Percentiles rank a stretch among this genome's conserved stretches.
Evolutionary conservation across 1,140 invertebrate genomes (phyloP).

Genomic region (Pissodes strobi): DNA sequence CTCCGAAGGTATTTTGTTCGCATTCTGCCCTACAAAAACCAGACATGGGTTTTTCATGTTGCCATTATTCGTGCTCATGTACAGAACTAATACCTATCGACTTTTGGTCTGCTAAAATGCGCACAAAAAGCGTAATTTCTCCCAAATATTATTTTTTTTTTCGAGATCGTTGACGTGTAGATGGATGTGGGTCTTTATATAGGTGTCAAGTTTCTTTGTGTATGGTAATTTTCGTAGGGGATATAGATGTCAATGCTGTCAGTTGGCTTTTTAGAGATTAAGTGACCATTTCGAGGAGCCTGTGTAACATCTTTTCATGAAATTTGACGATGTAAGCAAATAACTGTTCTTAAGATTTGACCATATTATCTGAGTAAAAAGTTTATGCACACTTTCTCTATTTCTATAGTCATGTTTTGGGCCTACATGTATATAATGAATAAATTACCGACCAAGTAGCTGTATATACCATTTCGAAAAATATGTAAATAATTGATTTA

Average conservation of each 20-base stretch:
- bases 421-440: no score
- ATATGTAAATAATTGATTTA: no score
- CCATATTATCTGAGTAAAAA: no score
- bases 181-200: neutral
- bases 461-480: no score
- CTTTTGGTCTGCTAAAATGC: constrained; percentile 16
- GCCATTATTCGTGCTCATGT: constrained; percentile 38
- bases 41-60: constrained; percentile 39
- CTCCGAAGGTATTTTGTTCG: constrained; percentile 16
- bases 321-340: no score
- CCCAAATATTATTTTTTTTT: neutral
- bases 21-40: constrained; percentile 18
- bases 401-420: no score
- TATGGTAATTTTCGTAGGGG: neutral
- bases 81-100: constrained; percentile 45
- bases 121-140: constrained; percentile 4
- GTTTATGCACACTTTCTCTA: no score
- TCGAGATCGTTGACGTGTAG: neutral
- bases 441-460: no score
- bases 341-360: no score
- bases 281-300: no score
- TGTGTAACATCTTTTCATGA: no score
- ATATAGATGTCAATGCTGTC: constrained; percentile 2
- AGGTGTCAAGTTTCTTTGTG: neutral
- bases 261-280: no score